A percentile compares a stretch with the other conserved stretches of the same genome.
phyloP scores from a whole-genome alignment of 2,113 vertebrate species.

The Tachysurus vachellii region DNA sequence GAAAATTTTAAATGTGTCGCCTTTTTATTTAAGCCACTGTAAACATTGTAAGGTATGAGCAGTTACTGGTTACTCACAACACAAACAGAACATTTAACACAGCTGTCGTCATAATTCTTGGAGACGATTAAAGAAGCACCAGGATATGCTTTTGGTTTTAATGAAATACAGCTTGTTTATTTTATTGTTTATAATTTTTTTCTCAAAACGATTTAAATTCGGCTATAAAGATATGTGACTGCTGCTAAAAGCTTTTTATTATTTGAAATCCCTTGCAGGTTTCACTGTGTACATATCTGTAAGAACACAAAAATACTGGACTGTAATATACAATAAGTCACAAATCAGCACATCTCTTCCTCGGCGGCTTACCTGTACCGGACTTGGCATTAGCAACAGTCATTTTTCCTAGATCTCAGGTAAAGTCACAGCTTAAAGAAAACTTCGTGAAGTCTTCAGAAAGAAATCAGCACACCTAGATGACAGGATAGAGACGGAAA shows the following conservation, averaged over 20 bases:
- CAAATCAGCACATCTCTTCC: neutral
- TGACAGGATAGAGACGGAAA: constrained; percentile 55
- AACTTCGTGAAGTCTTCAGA: constrained; percentile 50
- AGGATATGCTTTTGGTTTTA: neutral
- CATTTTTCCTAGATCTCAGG: constrained; percentile 64
- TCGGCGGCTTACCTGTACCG: constrained; percentile 68
- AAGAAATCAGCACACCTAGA: constrained; percentile 61
- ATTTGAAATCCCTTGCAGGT: neutral
- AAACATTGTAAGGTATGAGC: constrained; percentile 5
- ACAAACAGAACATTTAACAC: neutral
- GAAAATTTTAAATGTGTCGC: neutral
- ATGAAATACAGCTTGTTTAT: neutral
- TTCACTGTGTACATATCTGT: neutral
- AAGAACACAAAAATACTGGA: neutral
- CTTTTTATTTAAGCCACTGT: neutral
- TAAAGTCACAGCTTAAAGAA: constrained; percentile 50
- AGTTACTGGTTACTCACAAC: neutral
- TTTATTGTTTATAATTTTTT: too few relatives aligned
- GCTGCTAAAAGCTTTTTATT: neutral
- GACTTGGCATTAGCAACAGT: constrained; percentile 72
- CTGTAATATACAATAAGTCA: neutral
- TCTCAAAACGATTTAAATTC: neutral
- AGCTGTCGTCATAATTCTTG: neutral
- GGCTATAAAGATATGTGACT: neutral
- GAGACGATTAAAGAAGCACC: neutral